A percentile compares a stretch with the other conserved stretches of the same genome.
Conservation (phyloP, 2,888 invertebrate species). For the Melanotus villosus region DNA sequence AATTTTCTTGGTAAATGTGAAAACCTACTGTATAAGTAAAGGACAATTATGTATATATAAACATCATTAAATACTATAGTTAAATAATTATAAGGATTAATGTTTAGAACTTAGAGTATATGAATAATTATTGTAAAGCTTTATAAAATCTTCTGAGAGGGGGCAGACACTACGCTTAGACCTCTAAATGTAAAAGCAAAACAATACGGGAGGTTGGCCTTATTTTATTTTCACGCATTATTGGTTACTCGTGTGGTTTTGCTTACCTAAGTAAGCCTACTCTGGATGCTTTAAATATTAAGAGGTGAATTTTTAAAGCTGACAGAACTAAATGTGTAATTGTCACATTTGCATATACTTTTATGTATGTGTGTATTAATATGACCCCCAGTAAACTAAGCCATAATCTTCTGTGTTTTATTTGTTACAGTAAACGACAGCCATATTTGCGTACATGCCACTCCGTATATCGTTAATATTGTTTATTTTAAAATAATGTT, state of each 20-base stretch:
- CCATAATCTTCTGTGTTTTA: not conserved
- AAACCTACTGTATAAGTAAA: not conserved
- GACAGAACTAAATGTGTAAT: not conserved
- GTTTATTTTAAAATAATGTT: too few species aligned
- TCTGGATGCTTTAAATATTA: not conserved
- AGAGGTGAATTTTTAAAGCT: not conserved
- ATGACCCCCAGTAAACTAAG: not conserved
- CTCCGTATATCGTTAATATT: too few species aligned
- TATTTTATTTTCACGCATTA: too few species aligned
- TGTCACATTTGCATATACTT: not conserved
- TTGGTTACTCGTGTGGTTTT: not conserved
- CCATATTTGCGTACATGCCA: too few species aligned
- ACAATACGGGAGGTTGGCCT: not conserved
- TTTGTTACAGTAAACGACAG: not conserved
- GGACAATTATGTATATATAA: too few species aligned
- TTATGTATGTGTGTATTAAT: not conserved
- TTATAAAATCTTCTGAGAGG: not conserved
- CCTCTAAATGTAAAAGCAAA: slow-evolving; percentile 12
- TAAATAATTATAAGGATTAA: too few species aligned
- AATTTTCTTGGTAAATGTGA: not conserved
- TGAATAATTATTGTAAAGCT: too few species aligned
- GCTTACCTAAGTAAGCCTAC: not conserved
- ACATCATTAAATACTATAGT: not conserved
- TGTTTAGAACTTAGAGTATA: too few species aligned
- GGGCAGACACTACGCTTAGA: slow-evolving; percentile 21